Evolutionary conservation across 2,888 invertebrate genomes (phyloP).

Genomic region (Drosophila prolongata): DNA sequence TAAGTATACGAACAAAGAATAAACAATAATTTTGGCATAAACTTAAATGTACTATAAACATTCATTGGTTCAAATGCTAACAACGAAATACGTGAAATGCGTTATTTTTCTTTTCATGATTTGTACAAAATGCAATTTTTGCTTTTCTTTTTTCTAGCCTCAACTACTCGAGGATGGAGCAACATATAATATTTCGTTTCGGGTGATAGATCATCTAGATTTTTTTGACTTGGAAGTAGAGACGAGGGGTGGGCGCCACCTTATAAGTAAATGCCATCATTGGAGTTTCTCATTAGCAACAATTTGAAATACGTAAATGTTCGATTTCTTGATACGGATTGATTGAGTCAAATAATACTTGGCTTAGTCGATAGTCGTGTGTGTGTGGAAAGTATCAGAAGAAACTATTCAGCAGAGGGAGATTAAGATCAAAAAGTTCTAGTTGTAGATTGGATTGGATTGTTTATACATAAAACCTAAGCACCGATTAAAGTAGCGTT

Average conservation of each 20-base stretch:
- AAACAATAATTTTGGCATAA: conserved; percentile 67
- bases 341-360: conserved; percentile 78
- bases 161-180: conserved; percentile 52
- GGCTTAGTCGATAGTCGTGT: conserved; percentile 47
- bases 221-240: conserved; percentile 62
- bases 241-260: conserved; percentile 43
- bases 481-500: conserved; percentile 65
- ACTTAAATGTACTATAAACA: conserved; percentile 64
- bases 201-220: conserved; percentile 27
- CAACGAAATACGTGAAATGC: conserved; percentile 29
- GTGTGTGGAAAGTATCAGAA: conserved; percentile 55
- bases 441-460: conserved; percentile 32
- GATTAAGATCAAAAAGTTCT: conserved; percentile 35
- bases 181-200: conserved; percentile 31
- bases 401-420: conserved; percentile 66
- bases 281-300: conserved; percentile 59
- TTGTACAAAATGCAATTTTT: conserved; percentile 64
- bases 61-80: conserved; percentile 51
- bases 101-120: conserved; percentile 28
- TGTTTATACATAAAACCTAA: conserved; percentile 53
- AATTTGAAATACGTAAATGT: conserved; percentile 49
- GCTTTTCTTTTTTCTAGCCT: conserved; percentile 44
- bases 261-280: conserved; percentile 75
- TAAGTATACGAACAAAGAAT: conserved; percentile 36
- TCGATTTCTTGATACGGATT: conserved; percentile 38